Percentiles rank a stretch among this genome's conserved stretches.
These are phyloP conservation scores for Leptopilina drosophilae DNA, from an alignment of 2,888 invertebrate genomes.

Conservation along the genomic window DNA sequence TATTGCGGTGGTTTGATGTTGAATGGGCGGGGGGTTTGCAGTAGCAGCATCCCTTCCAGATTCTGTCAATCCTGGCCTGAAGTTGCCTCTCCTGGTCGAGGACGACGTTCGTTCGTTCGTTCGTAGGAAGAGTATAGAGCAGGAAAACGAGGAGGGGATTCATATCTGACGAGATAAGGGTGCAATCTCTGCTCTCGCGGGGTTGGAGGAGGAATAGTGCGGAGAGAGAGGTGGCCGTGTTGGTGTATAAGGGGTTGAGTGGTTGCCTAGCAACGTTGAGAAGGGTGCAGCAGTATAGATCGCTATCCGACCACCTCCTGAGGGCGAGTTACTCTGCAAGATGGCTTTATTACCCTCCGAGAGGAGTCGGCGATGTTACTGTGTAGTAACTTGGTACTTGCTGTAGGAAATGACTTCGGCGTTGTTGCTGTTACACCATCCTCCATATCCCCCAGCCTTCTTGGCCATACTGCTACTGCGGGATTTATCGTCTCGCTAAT, in stretches of 20 bases:
- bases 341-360: slow-evolving; percentile 76
- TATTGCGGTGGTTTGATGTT: slow-evolving; percentile 68
- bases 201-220: slow-evolving; percentile 41
- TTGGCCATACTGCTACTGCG: slow-evolving; percentile 39
- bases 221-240: slow-evolving; percentile 46
- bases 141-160: slow-evolving; percentile 64
- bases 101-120: slow-evolving; percentile 46
- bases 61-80: slow-evolving; percentile 36
- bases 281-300: slow-evolving; percentile 71
- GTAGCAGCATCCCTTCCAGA: slow-evolving; percentile 31
- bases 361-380: slow-evolving; percentile 65
- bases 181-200: slow-evolving; percentile 63
- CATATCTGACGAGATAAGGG: slow-evolving; percentile 70
- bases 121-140: slow-evolving; percentile 55
- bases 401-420: slow-evolving; percentile 69
- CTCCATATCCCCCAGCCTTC: slow-evolving; percentile 44
- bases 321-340: slow-evolving; percentile 69
- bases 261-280: slow-evolving; percentile 69
- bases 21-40: slow-evolving; percentile 43
- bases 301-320: slow-evolving; percentile 68
- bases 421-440: slow-evolving; percentile 57
- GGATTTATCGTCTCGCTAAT: slow-evolving; percentile 67
- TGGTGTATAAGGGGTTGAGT: slow-evolving; percentile 66
- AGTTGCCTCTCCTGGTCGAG: slow-evolving; percentile 48
- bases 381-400: slow-evolving; percentile 64